These are phyloP conservation scores for Semnopithecus entellus DNA, from an alignment of 2,113 vertebrate genomes.

Conservation along the genomic window DNA sequence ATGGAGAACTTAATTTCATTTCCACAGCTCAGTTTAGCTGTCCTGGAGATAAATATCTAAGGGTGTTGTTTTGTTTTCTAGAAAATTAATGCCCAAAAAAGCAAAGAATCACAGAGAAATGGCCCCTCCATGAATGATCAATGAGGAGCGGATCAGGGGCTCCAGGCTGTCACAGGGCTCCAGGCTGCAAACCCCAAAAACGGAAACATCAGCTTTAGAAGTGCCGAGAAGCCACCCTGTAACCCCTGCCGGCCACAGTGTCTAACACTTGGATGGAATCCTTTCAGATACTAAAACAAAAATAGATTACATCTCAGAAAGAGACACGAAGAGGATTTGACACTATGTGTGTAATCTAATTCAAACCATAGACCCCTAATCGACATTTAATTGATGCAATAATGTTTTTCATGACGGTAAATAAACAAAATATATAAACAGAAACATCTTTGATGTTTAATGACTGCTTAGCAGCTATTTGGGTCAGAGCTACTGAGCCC, in stretches of 20 bases:
- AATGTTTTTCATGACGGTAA: constrained; percentile 80
- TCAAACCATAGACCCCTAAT: constrained; percentile 79
- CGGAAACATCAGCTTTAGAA: constrained; percentile 26
- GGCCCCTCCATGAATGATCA: constrained; percentile 72
- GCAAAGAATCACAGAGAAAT: constrained; percentile 71
- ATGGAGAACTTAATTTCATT: background rate
- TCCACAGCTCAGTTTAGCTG: background rate
- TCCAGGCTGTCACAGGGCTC: background rate
- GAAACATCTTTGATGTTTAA: constrained; percentile 82
- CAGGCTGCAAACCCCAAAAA: constrained; percentile 65
- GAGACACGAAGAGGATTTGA: constrained; percentile 80
- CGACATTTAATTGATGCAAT: constrained; percentile 86
- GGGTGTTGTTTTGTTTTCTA: background rate
- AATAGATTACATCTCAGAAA: constrained; percentile 77
- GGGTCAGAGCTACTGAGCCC: constrained; percentile 81
- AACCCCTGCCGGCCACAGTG: constrained; percentile 70
- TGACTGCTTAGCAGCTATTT: constrained; percentile 78
- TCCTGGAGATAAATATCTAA: background rate
- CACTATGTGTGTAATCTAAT: constrained; percentile 71
- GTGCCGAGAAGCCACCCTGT: constrained; percentile 44
- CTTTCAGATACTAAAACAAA: constrained; percentile 57
- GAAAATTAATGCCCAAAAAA: background rate
- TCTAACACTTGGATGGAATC: constrained; percentile 69
- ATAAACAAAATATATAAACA: constrained; percentile 86
- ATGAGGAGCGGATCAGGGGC: constrained; percentile 29